A percentile compares a stretch with the other conserved stretches of the same genome.
Evolutionary conservation across 2,888 invertebrate species (phyloP).

Genomic region (Euplexia lucipara): DNA sequence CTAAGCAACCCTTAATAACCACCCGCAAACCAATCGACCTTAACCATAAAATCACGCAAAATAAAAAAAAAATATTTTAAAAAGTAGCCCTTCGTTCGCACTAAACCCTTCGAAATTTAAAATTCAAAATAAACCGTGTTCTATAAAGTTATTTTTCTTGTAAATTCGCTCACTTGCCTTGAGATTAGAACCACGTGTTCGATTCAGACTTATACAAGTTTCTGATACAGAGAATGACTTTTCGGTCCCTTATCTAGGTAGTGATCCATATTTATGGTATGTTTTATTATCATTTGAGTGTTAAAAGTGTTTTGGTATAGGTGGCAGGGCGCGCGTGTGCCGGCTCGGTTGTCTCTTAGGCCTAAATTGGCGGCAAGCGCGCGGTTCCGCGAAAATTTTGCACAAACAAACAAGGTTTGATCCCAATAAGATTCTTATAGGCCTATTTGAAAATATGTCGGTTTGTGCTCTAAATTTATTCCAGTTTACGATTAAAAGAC

Average conservation of each 20-base stretch:
- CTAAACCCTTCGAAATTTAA: constrained; percentile 41
- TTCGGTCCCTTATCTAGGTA: constrained; percentile 76
- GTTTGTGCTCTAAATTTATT: constrained; percentile 65
- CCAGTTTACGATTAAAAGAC: constrained; percentile 71
- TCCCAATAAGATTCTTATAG: constrained; percentile 89
- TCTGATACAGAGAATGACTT: constrained; percentile 51
- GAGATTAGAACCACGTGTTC: constrained; percentile 53
- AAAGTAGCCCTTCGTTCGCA: constrained; percentile 27
- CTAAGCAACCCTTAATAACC: constrained; percentile 38
- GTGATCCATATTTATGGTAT: constrained; percentile 68
- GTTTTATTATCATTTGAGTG: constrained; percentile 69
- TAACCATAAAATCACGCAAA: constrained; percentile 24
- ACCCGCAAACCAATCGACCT: constrained; percentile 47
- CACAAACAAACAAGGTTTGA: constrained; percentile 73
- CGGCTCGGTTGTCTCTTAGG: constrained; percentile 71
- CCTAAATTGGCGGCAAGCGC: constrained; percentile 81
- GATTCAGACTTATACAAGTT: constrained; percentile 21
- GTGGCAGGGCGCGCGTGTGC: constrained; percentile 68
- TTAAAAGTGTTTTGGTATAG: constrained; percentile 61
- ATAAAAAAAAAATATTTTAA: not conserved
- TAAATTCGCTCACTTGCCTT: constrained; percentile 37
- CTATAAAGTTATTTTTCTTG: constrained; percentile 34
- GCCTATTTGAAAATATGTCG: constrained; percentile 82
- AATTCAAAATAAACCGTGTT: constrained; percentile 41
- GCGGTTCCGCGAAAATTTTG: constrained; percentile 81